phyloP scores from a whole-genome alignment of 2,797 vertebrate genomes.

The Triplophysa bombifrons region DNA sequence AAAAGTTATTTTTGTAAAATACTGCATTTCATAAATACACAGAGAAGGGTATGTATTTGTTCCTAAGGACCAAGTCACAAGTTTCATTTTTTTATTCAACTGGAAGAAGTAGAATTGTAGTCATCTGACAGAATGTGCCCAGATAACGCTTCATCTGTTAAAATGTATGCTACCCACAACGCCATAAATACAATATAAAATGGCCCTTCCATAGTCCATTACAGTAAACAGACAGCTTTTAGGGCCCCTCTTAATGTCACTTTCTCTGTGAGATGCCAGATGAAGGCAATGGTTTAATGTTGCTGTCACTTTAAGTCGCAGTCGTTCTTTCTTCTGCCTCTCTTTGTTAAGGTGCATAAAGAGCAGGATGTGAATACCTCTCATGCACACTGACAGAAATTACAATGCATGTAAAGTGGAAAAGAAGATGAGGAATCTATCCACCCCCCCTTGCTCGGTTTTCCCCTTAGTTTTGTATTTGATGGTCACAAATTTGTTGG shows the following conservation, averaged over 20 bases:
- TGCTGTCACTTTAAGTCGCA: slow-evolving; percentile 54
- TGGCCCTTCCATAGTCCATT: slow-evolving; percentile 36
- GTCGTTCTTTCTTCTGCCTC: slow-evolving; percentile 45
- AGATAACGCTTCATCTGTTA: slow-evolving; percentile 31
- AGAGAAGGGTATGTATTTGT: neutral
- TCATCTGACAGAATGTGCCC: slow-evolving; percentile 51
- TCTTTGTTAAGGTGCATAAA: slow-evolving; percentile 47
- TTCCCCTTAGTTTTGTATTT: slow-evolving; percentile 3
- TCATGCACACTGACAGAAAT: slow-evolving; percentile 48
- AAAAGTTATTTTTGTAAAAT: neutral
- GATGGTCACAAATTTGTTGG: neutral
- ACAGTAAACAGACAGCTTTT: slow-evolving; percentile 54
- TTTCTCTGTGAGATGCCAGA: slow-evolving; percentile 50
- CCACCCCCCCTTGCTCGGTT: neutral
- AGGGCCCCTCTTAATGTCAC: slow-evolving; percentile 53
- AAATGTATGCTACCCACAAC: slow-evolving; percentile 40
- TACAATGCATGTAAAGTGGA: slow-evolving; percentile 35
- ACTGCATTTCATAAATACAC: neutral
- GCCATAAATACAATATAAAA: slow-evolving; percentile 46
- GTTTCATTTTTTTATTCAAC: slow-evolving; percentile 25
- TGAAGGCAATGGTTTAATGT: slow-evolving; percentile 56
- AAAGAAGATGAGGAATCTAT: slow-evolving; percentile 31
- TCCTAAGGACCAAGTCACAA: neutral
- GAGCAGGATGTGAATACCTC: slow-evolving; percentile 38
- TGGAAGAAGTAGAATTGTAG: slow-evolving; percentile 37